Percentiles rank a stretch among this genome's conserved stretches.
phyloP scores from a whole-genome alignment of 2,113 vertebrate species.

The Pomatostomus ruficeps region DNA sequence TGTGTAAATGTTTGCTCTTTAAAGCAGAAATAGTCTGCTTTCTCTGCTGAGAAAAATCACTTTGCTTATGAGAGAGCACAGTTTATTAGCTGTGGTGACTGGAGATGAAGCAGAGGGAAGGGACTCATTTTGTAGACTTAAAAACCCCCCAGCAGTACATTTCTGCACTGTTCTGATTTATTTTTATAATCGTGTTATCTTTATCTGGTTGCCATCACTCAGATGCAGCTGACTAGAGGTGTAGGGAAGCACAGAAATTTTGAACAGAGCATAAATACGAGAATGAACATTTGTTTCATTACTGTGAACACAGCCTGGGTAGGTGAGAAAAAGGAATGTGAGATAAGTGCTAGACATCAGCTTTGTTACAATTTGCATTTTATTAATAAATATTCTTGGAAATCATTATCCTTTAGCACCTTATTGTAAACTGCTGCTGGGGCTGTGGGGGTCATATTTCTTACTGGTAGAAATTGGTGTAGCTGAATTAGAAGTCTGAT shows the following conservation, averaged over 20 bases:
- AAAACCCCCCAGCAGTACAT: neutral
- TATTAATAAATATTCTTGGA: neutral
- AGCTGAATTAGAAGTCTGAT: neutral
- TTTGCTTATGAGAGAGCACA: neutral
- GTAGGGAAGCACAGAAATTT: neutral
- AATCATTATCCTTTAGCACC: neutral
- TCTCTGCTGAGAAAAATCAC: neutral
- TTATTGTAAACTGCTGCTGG: neutral
- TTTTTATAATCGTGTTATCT: neutral
- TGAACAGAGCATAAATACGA: neutral
- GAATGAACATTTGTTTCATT: neutral
- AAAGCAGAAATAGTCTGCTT: neutral
- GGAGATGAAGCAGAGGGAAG: neutral
- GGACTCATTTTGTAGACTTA: neutral
- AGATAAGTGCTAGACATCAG: neutral
- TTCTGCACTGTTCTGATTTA: neutral
- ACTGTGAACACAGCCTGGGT: neutral
- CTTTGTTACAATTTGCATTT: neutral
- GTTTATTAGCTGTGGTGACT: neutral
- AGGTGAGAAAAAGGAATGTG: neutral
- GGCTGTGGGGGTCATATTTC: neutral
- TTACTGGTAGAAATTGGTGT: neutral
- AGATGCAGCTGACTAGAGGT: neutral
- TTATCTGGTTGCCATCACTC: neutral
- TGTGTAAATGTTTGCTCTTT: constrained; percentile 1